Base-by-base conservation (phyloP, 2,113 vertebrate genomes). In the Jacana jacana region DNA sequence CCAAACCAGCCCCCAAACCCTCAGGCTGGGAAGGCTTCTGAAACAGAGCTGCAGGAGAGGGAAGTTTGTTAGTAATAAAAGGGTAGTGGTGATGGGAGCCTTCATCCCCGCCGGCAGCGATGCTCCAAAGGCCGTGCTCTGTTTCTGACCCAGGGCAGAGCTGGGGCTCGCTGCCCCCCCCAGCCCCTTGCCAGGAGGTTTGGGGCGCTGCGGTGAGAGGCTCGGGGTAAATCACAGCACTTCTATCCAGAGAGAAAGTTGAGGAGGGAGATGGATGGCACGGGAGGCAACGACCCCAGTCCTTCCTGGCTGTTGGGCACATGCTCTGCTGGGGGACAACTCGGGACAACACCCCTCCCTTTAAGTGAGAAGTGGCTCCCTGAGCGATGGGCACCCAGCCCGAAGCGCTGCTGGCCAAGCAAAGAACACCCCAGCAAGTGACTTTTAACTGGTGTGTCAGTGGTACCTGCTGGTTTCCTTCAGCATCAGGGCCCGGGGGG, bases 351-450 rank as follows among this genome's bases (percentile, higher is more conserved):
- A 48, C 78, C 44, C 4, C 17, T 49, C 89, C 12, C 6, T 18
- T 86, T 65, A 86, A 33, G 63, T 70, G 87, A 72, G 46, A 44
- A 71, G 49, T 9, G 33, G 30, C 42, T 58, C 28, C 24, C 83
- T 3, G 4, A 49, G 42, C 9, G 3, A 7, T 10, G 46, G 27
- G 5, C 30, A 42, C 40, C 64, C 15, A 1, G 13, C 24, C 6
- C 17, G 13, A 69, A 40, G 40, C 0, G 10, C 46, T 31, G 49
- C 46, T 24, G 52, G 35, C 2, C 3, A 60, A 55, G 51, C 0
- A 0, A 27, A 25, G 86, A 39, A 4, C 14, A 39, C 19, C 40
- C n/a, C 0, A 0, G 31, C 2, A 18, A n/a, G 39, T 2, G 3
- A 20, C 40, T 61, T 61, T 24, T 4, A 4, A 5, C 55, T 5